Conservation (phyloP, 2,797 vertebrate genomes). For the Rhynchonycteris naso region DNA sequence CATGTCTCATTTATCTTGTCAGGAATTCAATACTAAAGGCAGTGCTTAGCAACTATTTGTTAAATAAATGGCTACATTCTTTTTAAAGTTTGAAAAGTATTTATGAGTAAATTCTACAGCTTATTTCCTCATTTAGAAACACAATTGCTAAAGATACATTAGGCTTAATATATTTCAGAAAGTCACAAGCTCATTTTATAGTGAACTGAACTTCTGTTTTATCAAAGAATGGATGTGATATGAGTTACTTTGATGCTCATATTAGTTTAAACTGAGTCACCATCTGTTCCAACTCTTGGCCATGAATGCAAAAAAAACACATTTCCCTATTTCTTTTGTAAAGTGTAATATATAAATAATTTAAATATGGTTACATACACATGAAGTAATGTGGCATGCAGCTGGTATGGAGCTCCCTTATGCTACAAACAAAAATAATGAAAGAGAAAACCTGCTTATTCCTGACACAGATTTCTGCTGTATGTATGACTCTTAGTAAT, state of each 20-base stretch:
- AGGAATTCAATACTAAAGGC: background rate
- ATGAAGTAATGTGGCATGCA: slow-evolving; percentile 35
- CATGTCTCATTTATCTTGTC: background rate
- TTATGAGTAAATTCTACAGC: background rate
- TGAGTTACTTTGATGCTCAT: slow-evolving; percentile 77
- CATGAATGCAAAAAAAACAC: slow-evolving; percentile 68
- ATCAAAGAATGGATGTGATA: slow-evolving; percentile 66
- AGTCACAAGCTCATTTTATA: slow-evolving; percentile 71
- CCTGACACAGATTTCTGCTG: background rate
- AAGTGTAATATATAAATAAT: slow-evolving; percentile 77
- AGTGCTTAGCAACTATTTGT: slow-evolving; percentile 8
- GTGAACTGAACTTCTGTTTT: slow-evolving; percentile 72
- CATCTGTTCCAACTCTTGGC: slow-evolving; percentile 74
- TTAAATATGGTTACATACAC: slow-evolving; percentile 74
- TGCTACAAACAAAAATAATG: slow-evolving; percentile 22
- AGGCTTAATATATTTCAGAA: slow-evolving; percentile 60
- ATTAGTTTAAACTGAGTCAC: slow-evolving; percentile 75
- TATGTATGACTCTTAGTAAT: background rate
- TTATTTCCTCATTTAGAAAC: slow-evolving; percentile 33
- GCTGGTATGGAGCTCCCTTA: background rate
- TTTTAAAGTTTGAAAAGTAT: slow-evolving; percentile 20
- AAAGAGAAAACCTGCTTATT: slow-evolving; percentile 39
- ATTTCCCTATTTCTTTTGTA: slow-evolving; percentile 63
- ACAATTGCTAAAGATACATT: slow-evolving; percentile 23
- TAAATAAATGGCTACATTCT: background rate